Evolutionary conservation across 2,888 invertebrate species (phyloP).

Genomic region (Drosophila nigritarsus): DNA sequence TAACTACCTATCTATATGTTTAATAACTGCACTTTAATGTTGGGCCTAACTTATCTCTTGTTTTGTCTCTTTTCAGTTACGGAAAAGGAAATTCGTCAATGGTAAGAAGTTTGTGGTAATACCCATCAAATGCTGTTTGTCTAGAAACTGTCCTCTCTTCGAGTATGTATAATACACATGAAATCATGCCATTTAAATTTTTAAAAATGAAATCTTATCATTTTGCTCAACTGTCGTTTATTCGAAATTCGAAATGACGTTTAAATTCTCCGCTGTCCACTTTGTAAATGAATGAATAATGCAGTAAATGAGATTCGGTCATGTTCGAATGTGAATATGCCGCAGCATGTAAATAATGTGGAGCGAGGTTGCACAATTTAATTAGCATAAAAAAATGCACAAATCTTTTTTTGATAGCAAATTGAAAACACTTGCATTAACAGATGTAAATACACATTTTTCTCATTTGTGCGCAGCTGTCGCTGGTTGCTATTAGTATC

Average conservation of each 20-base stretch:
- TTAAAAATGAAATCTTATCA: neutral
- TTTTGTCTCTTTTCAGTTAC: conserved; percentile 90
- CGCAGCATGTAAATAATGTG: conserved; percentile 44
- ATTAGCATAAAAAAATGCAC: conserved; percentile 54
- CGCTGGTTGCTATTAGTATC: neutral
- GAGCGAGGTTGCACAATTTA: conserved; percentile 33
- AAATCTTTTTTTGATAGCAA: conserved; percentile 10
- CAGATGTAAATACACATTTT: conserved; percentile 9
- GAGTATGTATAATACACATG: conserved; percentile 29
- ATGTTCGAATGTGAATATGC: conserved; percentile 13
- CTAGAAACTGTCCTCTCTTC: conserved; percentile 1
- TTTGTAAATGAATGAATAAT: conserved; percentile 31
- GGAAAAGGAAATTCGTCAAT: conserved; percentile 94
- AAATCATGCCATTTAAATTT: conserved; percentile 1
- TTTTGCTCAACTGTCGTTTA: conserved; percentile 25
- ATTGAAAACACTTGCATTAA: conserved; percentile 30
- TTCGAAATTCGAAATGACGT: conserved; percentile 16
- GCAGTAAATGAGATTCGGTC: conserved; percentile 20
- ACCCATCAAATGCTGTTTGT: neutral
- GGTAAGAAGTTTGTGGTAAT: conserved; percentile 87
- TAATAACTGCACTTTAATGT: neutral
- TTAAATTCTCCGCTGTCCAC: conserved; percentile 15
- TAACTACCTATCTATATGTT: neutral
- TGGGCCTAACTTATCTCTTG: conserved; percentile 25
- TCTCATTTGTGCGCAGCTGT: conserved; percentile 19